phyloP scores from a whole-genome alignment of 2,888 invertebrate genomes.

The Aphodius granarius region DNA sequence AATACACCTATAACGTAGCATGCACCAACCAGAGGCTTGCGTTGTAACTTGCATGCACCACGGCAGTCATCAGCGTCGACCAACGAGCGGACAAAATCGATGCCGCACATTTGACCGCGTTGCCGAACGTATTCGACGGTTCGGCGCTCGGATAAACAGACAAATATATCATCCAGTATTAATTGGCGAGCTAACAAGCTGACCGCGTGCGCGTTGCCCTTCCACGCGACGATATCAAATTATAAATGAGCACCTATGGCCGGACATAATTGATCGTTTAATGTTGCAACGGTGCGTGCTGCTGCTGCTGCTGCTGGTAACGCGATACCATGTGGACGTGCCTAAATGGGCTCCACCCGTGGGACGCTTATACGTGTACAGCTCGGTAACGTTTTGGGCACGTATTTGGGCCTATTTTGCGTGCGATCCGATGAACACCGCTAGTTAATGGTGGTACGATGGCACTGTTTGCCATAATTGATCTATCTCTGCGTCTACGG shows the following conservation, averaged over 20 bases:
- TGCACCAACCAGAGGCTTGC: background rate
- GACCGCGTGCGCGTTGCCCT: background rate
- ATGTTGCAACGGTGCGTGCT: slow-evolving; percentile 8
- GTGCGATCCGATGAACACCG: background rate
- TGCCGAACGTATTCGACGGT: background rate
- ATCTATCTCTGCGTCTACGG: background rate
- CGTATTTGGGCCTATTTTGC: background rate
- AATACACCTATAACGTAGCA: background rate
- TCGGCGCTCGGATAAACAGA: slow-evolving; percentile 13
- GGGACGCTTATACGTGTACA: background rate
- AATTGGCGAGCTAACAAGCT: slow-evolving; percentile 4
- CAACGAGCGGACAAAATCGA: background rate
- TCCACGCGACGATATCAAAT: slow-evolving; percentile 9
- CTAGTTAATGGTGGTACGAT: background rate
- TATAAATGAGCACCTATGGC: slow-evolving; percentile 7
- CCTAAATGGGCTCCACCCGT: background rate
- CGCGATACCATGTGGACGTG: too few species aligned
- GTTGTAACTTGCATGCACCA: too few species aligned
- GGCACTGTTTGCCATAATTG: background rate
- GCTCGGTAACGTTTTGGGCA: background rate
- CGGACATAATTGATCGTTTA: slow-evolving; percentile 9
- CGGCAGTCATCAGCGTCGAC: background rate
- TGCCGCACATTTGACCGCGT: background rate
- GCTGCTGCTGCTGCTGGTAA: too few species aligned
- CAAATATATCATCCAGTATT: slow-evolving; percentile 15